phyloP scores from a whole-genome alignment of 2,797 vertebrate species.

The Pogonophryne albipinna region DNA sequence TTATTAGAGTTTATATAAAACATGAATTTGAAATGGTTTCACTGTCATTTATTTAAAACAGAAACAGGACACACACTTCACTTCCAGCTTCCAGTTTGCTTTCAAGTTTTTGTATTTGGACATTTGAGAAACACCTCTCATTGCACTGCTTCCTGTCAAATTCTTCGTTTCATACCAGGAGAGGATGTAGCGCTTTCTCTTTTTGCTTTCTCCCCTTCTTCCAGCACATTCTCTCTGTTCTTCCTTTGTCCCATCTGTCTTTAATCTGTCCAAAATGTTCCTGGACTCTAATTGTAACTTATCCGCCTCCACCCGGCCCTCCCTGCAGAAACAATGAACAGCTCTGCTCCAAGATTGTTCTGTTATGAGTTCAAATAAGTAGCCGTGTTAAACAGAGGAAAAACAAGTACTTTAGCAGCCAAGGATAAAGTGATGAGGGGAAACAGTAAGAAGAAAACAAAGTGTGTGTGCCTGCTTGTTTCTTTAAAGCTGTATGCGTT shows the following conservation, averaged over 20 bases:
- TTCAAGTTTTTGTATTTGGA: background rate
- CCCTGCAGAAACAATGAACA: conserved; percentile 53
- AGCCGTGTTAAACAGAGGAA: conserved; percentile 32
- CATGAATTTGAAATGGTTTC: conserved; percentile 3
- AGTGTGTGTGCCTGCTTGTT: conserved; percentile 7
- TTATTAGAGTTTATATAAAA: conserved; percentile 58
- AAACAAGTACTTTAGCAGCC: conserved; percentile 22
- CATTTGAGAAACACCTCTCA: background rate
- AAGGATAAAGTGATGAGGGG: conserved; percentile 23
- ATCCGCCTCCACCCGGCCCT: conserved; percentile 68
- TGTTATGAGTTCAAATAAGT: conserved; percentile 44
- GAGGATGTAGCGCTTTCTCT: conserved; percentile 9
- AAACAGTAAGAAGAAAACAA: conserved; percentile 34
- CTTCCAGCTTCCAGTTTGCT: background rate
- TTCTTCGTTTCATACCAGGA: conserved; percentile 18
- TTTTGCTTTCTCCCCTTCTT: conserved; percentile 18
- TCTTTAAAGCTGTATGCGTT: conserved; percentile 19
- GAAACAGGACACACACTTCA: background rate
- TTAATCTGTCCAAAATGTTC: conserved; percentile 47
- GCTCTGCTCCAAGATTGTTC: conserved; percentile 58
- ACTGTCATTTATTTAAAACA: conserved; percentile 19
- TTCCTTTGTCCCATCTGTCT: conserved; percentile 39
- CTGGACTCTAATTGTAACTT: conserved; percentile 74
- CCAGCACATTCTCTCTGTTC: conserved; percentile 45
- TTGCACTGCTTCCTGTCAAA: conserved; percentile 10